Evolutionary conservation across 2,113 vertebrate genomes (phyloP), one percentile per base, ranked within the genome.

Genomic region (Cyanocitta stelleri): DNA sequence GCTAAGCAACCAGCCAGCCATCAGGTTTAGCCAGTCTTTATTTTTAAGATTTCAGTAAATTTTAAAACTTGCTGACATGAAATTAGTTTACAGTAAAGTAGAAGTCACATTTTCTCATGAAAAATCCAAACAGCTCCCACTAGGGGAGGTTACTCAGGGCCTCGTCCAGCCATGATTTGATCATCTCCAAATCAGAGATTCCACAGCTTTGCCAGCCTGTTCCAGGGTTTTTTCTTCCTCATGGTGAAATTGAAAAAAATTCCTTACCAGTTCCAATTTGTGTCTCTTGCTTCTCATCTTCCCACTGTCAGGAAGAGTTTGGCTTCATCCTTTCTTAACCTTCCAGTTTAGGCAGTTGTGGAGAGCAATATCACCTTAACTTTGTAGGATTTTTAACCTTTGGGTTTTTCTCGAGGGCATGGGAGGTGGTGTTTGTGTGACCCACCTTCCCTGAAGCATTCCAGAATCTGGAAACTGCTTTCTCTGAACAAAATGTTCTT

Each of bases 401-500:
- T 10, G 30, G 11, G 13, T 3, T 27, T 29, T 39, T 14, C 30
- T 17, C 0, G 0, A 32, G 19, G 44, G 19, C 1, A 7, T 46
- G 30, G 13, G 41, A n/a, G 48, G 18, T 14, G 9, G 1, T 67
- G 30, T 39, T 33, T 66, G 22, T 67, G 86, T 44, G 20, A 51
- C 69, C 69, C 32, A 49, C 22, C 9, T 43, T 56, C 12, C 56
- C 73, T 75, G 37, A 75, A 71, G 12, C 18, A n/a, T 13, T n/a
- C 69, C 56, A 43, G 41, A 62, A 62, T 7, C 62, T 37, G 66
- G 63, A 72, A 66, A 72, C 29, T 17, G 9, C 10, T 66, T 71
- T 56, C 49, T 41, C 12, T 66, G 58, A 61, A 56, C 17, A 69
- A 56, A 91, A 66, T 18, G 16, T 58, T 29, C 85, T 64, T 66